Evolutionary conservation across 2,113 vertebrate species (phyloP).

Genomic region (Platycercus adscitus): DNA sequence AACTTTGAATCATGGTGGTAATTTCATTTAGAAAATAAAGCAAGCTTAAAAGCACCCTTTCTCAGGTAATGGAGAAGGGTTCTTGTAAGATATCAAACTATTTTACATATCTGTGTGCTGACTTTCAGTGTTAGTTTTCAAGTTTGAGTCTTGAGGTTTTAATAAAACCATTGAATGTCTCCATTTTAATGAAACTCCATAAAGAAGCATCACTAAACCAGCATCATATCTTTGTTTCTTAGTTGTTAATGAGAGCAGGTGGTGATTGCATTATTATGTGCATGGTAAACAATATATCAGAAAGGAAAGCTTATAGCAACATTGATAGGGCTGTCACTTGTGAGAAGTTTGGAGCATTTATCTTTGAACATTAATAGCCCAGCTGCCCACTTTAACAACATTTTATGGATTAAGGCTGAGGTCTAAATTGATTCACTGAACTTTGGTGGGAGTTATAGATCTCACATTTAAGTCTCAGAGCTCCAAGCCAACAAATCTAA

Average conservation of each 20-base stretch:
- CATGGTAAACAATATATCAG: not conserved
- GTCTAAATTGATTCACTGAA: not conserved
- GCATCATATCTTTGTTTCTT: not conserved
- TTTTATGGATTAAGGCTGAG: not conserved
- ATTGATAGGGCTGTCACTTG: not conserved
- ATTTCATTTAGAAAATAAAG: not conserved
- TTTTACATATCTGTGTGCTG: not conserved
- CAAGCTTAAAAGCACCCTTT: not conserved
- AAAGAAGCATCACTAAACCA: not conserved
- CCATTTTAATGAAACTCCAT: not conserved
- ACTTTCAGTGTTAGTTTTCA: not conserved
- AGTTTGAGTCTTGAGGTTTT: not conserved
- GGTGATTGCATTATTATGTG: not conserved
- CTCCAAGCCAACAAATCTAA: not conserved
- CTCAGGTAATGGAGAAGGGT: not conserved
- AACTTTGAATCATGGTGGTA: not conserved
- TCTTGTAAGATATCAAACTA: not conserved
- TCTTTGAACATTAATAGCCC: not conserved
- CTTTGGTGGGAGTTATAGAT: not conserved
- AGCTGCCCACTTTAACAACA: not conserved
- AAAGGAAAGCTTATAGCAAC: not conserved
- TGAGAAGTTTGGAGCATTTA: not conserved
- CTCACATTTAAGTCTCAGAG: not conserved
- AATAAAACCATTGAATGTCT: not conserved
- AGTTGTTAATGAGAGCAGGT: not conserved